Evolutionary conservation across 2,113 vertebrate genomes (phyloP).

Genomic region (Carollia perspicillata): DNA sequence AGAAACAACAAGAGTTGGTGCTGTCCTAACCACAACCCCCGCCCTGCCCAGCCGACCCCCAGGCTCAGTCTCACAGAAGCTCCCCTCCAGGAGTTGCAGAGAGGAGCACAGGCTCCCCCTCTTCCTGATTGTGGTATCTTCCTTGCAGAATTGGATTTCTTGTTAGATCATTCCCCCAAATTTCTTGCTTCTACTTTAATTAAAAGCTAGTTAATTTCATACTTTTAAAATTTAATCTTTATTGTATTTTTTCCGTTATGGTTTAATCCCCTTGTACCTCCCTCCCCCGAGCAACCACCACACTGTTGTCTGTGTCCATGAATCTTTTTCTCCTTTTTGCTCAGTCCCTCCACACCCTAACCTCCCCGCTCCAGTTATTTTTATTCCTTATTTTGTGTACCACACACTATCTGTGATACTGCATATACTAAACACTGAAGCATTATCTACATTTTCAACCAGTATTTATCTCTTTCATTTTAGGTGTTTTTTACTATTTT

Average conservation of each 20-base stretch:
- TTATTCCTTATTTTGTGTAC: neutral
- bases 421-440: neutral
- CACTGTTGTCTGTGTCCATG: no score
- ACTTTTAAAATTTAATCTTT: no score
- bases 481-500: neutral
- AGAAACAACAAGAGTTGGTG: neutral
- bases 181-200: neutral
- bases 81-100: neutral
- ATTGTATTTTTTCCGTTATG: no score
- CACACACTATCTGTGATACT: neutral
- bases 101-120: neutral
- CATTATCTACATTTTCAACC: neutral
- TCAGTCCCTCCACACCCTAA: no score
- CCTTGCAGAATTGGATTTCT: neutral
- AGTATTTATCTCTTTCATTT: neutral
- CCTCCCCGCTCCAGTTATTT: neutral
- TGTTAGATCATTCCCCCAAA: neutral
- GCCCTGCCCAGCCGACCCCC: accelerated
- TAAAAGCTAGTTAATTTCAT: neutral
- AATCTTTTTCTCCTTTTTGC: no score
- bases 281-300: no score
- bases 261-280: no score
- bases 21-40: neutral
- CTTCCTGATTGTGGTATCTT: neutral
- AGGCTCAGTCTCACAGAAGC: neutral